A percentile compares a stretch with the other conserved stretches of the same genome.
Conservation (phyloP, 1,140 invertebrate genomes). For the Aphelenchoides avenae region DNA sequence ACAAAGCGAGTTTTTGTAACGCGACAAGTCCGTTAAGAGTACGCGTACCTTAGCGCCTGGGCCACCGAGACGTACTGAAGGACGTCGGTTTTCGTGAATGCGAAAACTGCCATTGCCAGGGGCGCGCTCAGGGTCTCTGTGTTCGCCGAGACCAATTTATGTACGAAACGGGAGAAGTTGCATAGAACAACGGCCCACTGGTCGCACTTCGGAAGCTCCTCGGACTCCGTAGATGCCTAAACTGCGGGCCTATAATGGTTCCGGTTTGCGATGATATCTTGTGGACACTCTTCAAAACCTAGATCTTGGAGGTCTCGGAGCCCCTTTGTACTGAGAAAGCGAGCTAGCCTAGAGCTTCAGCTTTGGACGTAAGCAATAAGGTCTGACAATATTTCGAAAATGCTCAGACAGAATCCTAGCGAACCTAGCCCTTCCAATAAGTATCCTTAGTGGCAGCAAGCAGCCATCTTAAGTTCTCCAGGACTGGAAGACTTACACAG, state of each 20-base stretch:
- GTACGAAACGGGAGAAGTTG: slow-evolving; percentile 26
- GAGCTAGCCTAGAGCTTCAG: too few species aligned
- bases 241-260: too few species aligned
- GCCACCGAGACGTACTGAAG: slow-evolving; percentile 7
- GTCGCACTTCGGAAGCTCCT: slow-evolving; percentile 25
- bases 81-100: slow-evolving; percentile 1
- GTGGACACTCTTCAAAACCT: too few species aligned
- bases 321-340: too few species aligned
- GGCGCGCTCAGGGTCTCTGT: slow-evolving; percentile 21
- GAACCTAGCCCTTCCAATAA: slow-evolving; percentile 2
- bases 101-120: slow-evolving; percentile 1
- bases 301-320: too few species aligned
- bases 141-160: slow-evolving; percentile 25
- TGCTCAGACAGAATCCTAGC: not conserved
- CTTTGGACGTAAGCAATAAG: too few species aligned
- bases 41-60: slow-evolving; percentile 3
- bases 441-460: not conserved
- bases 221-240: too few species aligned
- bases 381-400: too few species aligned
- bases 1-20: slow-evolving; percentile 14
- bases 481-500: too few species aligned
- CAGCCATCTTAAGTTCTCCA: slow-evolving; percentile 1
- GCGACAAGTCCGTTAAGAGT: slow-evolving; percentile 12
- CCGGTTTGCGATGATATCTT: too few species aligned
- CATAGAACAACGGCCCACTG: slow-evolving; percentile 14